Conservation (phyloP, 2,888 invertebrate genomes). For the Epirrhoe tristata region DNA sequence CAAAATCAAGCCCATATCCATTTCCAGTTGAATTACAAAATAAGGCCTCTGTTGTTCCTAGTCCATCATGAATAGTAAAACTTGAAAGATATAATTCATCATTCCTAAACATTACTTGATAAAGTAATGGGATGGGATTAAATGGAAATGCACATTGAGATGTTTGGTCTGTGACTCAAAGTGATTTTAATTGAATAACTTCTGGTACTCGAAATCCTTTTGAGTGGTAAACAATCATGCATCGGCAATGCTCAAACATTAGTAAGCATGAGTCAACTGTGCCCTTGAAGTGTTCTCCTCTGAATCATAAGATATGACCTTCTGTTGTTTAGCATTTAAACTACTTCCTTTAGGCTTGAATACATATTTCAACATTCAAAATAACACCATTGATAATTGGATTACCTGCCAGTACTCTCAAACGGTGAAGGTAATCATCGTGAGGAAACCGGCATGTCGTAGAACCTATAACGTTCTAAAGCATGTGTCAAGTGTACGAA, state of each 20-base stretch:
- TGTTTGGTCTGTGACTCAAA: background rate
- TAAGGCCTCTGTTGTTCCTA: constrained; percentile 47
- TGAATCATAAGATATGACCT: constrained; percentile 66
- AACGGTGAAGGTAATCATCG: too few species aligned
- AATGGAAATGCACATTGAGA: background rate
- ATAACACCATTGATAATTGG: background rate
- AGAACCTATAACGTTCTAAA: too few species aligned
- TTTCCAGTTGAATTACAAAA: too few species aligned
- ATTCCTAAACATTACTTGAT: too few species aligned
- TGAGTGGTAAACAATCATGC: constrained; percentile 28
- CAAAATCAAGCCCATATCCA: too few species aligned
- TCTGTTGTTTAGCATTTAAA: constrained; percentile 44
- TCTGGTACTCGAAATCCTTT: constrained; percentile 17
- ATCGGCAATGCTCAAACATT: constrained; percentile 50
- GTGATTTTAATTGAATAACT: background rate
- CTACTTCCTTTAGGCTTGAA: background rate
- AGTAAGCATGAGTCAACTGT: constrained; percentile 56
- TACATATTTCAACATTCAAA: background rate
- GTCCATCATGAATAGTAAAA: background rate
- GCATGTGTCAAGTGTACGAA: too few species aligned
- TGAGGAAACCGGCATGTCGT: too few species aligned
- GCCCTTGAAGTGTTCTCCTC: constrained; percentile 56
- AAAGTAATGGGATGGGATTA: too few species aligned
- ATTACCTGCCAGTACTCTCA: too few species aligned
- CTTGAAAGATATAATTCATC: background rate